phyloP scores from a whole-genome alignment of 2,113 vertebrate species.

The Salvelinus alpinus region DNA sequence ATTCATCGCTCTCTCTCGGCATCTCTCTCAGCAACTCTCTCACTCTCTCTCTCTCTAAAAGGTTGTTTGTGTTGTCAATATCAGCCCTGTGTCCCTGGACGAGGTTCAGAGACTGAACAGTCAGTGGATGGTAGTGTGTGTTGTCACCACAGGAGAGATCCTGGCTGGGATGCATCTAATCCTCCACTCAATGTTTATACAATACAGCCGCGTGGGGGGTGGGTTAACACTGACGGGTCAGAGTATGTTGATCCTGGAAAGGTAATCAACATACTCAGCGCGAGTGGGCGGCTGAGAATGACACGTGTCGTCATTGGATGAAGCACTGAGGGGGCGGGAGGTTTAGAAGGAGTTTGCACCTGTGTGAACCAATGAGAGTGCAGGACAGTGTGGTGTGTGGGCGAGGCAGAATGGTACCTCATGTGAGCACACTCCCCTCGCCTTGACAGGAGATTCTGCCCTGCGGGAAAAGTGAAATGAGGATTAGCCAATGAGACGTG shows the following conservation, averaged over 20 bases:
- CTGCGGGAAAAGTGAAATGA: too few relatives aligned
- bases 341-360: not conserved
- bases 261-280: not conserved
- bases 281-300: not conserved
- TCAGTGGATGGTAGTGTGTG: not conserved
- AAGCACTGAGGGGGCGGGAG: not conserved
- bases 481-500: too few relatives aligned
- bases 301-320: not conserved
- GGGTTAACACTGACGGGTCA: not conserved
- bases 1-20: too few relatives aligned
- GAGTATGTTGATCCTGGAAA: not conserved
- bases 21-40: too few relatives aligned
- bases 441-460: too few relatives aligned
- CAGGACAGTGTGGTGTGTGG: not conserved
- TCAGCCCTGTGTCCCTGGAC: not conserved
- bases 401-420: not conserved
- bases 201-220: not conserved
- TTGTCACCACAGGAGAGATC: not conserved
- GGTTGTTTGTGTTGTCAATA: not conserved
- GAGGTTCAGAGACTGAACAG: not conserved
- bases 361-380: not conserved
- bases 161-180: not conserved
- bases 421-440: not conserved
- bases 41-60: not conserved
- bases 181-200: not conserved